Percentiles rank a stretch among this genome's conserved stretches.
Conservation (phyloP, 2,113 vertebrate species). For the Carlito syrichta region DNA sequence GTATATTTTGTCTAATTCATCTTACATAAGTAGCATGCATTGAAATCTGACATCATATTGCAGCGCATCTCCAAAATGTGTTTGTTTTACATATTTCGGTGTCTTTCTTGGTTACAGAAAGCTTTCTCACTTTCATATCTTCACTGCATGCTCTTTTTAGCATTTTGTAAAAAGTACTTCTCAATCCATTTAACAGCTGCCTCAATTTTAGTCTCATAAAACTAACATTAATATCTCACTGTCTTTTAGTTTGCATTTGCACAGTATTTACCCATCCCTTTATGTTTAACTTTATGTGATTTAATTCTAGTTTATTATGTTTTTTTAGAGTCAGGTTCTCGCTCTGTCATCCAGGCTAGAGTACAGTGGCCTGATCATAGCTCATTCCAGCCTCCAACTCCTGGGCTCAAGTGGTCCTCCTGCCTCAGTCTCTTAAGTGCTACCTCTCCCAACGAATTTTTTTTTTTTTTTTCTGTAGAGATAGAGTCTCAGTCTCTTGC, state of each 20-base stretch:
- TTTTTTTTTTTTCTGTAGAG: too few relatives aligned
- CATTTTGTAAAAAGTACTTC: background rate
- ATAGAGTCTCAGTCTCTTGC: too few relatives aligned
- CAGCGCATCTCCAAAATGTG: background rate
- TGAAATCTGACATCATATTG: background rate
- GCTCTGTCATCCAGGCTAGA: too few relatives aligned
- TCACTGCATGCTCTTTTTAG: background rate
- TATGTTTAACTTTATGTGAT: background rate
- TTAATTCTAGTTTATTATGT: too few relatives aligned
- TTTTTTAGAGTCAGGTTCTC: too few relatives aligned
- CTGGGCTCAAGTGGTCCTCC: too few relatives aligned
- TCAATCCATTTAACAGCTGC: background rate
- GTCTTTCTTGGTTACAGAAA: background rate
- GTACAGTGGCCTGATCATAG: too few relatives aligned
- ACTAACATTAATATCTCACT: background rate
- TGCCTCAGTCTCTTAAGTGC: too few relatives aligned
- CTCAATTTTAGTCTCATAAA: background rate
- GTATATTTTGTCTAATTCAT: background rate
- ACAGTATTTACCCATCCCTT: background rate
- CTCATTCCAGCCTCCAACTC: too few relatives aligned
- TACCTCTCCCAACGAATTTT: too few relatives aligned
- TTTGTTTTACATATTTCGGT: background rate
- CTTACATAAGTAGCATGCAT: background rate
- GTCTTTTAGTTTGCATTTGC: background rate
- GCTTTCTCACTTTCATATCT: background rate